These are phyloP conservation scores for Lepidothrix coronata DNA, from an alignment of 2,113 vertebrate species.

Conservation along the genomic window DNA sequence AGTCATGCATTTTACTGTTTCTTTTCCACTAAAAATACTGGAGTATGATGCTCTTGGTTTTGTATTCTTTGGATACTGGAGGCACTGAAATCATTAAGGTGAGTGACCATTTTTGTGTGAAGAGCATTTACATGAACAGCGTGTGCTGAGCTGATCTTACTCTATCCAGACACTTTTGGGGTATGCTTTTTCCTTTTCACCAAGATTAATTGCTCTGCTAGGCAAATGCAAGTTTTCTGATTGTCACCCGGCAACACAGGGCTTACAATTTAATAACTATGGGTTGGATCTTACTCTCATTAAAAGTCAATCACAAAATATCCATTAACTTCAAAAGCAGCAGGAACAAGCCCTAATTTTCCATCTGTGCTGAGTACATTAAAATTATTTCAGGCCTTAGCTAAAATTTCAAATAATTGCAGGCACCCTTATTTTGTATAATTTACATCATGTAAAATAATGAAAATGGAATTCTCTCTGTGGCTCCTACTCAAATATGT, in stretches of 20 bases:
- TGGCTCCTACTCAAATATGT: not conserved
- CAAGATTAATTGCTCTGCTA: not conserved
- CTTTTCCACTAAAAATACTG: not conserved
- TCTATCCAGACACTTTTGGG: not conserved
- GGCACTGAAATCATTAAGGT: not conserved
- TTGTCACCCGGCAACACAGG: conserved; percentile 39
- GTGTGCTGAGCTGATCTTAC: not conserved
- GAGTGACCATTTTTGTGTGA: not conserved
- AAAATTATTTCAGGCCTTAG: conserved; percentile 2
- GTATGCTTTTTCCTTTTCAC: not conserved
- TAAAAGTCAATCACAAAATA: conserved; percentile 43
- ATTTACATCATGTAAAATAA: conserved; percentile 1
- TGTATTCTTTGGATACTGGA: not conserved
- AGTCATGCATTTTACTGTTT: not conserved
- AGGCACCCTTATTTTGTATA: not conserved
- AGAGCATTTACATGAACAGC: not conserved
- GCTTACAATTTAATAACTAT: not conserved
- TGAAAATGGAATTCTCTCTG: not conserved
- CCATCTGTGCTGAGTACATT: conserved; percentile 9
- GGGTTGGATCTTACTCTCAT: not conserved
- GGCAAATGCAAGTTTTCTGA: conserved; percentile 1
- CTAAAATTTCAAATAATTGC: conserved; percentile 6
- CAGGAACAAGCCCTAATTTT: conserved; percentile 19
- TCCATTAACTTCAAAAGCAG: conserved; percentile 51
- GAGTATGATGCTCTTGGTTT: not conserved